Conservation (phyloP, 2,797 vertebrate species). For the Oreonectes daqikongensis region DNA sequence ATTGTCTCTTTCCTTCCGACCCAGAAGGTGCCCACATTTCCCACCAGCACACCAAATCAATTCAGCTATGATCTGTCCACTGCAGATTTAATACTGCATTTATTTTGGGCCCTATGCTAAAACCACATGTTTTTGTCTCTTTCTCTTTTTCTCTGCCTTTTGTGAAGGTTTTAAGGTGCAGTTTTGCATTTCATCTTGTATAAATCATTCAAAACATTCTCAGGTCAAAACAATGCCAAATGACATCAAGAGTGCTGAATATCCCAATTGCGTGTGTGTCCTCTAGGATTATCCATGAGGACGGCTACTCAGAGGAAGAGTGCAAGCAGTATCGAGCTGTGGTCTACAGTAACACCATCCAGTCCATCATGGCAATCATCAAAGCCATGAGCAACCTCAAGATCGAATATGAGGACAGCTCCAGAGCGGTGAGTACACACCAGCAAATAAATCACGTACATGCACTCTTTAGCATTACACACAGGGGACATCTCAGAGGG, state of each 20-base stretch:
- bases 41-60: slow-evolving; percentile 25
- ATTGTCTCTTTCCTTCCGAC: slow-evolving; percentile 48
- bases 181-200: too few relatives aligned
- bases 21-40: slow-evolving; percentile 49
- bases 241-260: not conserved
- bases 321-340: slow-evolving; percentile 97
- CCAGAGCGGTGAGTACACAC: slow-evolving; percentile 77
- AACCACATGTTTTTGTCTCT: not conserved
- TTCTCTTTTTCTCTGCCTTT: not conserved
- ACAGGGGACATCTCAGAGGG: not conserved
- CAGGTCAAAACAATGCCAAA: not conserved
- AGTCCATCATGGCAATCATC: slow-evolving; percentile 98
- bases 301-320: slow-evolving; percentile 97
- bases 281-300: slow-evolving; percentile 95
- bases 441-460: slow-evolving; percentile 42
- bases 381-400: slow-evolving; percentile 97
- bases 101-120: not conserved
- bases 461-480: not conserved
- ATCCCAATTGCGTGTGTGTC: not conserved
- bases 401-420: slow-evolving; percentile 89
- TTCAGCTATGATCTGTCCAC: not conserved
- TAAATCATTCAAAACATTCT: not conserved
- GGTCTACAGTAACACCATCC: slow-evolving; percentile 99
- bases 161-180: too few relatives aligned
- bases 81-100: not conserved